Conservation (phyloP, 2,888 invertebrate species). For the Loripinus fragilis region DNA sequence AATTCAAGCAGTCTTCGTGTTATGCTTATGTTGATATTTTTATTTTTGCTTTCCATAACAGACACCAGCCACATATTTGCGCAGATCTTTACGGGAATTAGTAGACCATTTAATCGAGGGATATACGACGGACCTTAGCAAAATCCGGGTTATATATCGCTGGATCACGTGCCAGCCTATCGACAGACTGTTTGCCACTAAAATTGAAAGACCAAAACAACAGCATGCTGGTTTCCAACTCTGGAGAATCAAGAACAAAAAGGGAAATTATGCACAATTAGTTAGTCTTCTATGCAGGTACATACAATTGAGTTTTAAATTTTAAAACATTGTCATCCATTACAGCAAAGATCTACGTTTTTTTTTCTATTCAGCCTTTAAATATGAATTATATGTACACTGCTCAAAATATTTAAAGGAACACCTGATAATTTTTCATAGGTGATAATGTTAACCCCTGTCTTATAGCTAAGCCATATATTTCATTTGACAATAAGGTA, state of each 20-base stretch:
- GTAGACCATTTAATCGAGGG: conserved; percentile 65
- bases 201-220: conserved; percentile 64
- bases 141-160: conserved; percentile 73
- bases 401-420: no score
- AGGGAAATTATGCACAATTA: conserved; percentile 79
- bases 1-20: no score
- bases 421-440: no score
- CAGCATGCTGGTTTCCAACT: conserved; percentile 74
- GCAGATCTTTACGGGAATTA: conserved; percentile 60
- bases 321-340: no score
- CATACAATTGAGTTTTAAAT: no score
- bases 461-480: no score
- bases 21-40: no score
- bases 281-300: conserved; percentile 75
- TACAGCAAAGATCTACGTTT: no score
- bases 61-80: conserved; percentile 66
- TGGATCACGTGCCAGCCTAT: conserved; percentile 75
- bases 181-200: conserved; percentile 63
- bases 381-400: no score
- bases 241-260: conserved; percentile 74
- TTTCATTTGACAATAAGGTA: no score
- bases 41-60: conserved; percentile 29
- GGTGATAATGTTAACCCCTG: no score
- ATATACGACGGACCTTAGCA: conserved; percentile 58
- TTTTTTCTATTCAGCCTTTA: no score